Percentiles rank a stretch among this genome's conserved stretches.
Conservation (phyloP, 2,797 vertebrate species). For the Premnoplex brunnescens region DNA sequence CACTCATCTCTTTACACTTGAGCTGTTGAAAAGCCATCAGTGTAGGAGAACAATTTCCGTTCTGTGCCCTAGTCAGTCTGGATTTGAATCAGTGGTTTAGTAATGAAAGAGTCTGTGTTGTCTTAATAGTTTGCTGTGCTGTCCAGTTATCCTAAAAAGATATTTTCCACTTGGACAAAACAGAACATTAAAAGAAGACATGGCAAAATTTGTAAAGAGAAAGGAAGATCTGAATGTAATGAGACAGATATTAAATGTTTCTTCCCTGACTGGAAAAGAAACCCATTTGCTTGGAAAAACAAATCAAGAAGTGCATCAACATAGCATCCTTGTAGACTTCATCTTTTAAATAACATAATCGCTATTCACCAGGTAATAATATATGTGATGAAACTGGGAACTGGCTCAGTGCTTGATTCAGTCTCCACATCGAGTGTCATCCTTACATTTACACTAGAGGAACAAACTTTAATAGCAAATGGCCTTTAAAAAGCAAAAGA, state of each 20-base stretch:
- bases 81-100: background rate
- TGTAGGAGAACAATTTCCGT: background rate
- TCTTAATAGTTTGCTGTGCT: background rate
- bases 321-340: background rate
- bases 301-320: background rate
- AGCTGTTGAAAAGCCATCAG: background rate
- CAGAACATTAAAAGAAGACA: background rate
- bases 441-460: background rate
- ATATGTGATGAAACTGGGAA: background rate
- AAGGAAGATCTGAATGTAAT: background rate
- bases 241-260: background rate
- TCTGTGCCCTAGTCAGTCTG: background rate
- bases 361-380: background rate
- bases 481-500: background rate
- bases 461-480: background rate
- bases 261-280: background rate
- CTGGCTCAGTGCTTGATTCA: background rate
- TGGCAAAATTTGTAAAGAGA: background rate
- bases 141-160: background rate
- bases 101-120: background rate
- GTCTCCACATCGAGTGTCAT: accelerated
- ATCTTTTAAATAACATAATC: background rate
- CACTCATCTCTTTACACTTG: background rate
- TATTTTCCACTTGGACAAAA: background rate
- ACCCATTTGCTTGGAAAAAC: background rate